Percentiles rank a stretch among this genome's conserved stretches.
Conservation (phyloP, 2,113 vertebrate genomes). For the Australoheros scitulus region DNA sequence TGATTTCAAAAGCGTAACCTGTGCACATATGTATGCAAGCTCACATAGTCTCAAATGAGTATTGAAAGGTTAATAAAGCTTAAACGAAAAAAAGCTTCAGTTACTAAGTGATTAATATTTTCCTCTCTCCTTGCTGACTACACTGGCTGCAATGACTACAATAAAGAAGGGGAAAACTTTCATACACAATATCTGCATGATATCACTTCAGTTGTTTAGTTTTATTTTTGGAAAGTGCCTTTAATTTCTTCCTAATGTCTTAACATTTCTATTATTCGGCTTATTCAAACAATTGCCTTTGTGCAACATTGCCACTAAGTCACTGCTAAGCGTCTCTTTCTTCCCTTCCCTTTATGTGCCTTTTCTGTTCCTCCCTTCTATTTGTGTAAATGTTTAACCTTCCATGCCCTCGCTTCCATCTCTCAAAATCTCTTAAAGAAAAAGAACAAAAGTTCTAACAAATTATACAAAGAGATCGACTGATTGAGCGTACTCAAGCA, state of each 20-base stretch:
- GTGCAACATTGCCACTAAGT: not conserved
- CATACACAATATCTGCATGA: slow-evolving; percentile 1
- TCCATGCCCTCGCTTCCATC: not conserved
- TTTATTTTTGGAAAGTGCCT: not conserved
- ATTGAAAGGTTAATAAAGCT: slow-evolving; percentile 19
- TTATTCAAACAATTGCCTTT: not conserved
- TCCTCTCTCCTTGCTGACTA: slow-evolving; percentile 7
- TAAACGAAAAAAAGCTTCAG: slow-evolving; percentile 15
- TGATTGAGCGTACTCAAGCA: slow-evolving; percentile 3
- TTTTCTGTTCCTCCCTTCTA: not conserved
- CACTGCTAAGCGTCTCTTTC: not conserved
- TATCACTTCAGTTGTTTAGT: slow-evolving; percentile 19
- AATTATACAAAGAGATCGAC: slow-evolving; percentile 18
- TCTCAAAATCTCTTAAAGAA: slow-evolving; percentile 7
- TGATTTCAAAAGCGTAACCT: slow-evolving; percentile 2
- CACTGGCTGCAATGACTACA: slow-evolving; percentile 16
- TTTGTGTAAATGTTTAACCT: slow-evolving; percentile 28
- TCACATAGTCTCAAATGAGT: not conserved
- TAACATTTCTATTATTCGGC: not conserved
- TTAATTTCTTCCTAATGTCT: not conserved
- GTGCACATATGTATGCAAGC: not conserved
- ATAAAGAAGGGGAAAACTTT: not conserved
- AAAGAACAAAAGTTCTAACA: slow-evolving; percentile 12
- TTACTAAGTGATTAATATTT: slow-evolving; percentile 17
- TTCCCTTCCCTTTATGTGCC: not conserved